These are phyloP conservation scores for Proales similis DNA, from an alignment of 1,140 invertebrate species.

Conservation along the genomic window DNA sequence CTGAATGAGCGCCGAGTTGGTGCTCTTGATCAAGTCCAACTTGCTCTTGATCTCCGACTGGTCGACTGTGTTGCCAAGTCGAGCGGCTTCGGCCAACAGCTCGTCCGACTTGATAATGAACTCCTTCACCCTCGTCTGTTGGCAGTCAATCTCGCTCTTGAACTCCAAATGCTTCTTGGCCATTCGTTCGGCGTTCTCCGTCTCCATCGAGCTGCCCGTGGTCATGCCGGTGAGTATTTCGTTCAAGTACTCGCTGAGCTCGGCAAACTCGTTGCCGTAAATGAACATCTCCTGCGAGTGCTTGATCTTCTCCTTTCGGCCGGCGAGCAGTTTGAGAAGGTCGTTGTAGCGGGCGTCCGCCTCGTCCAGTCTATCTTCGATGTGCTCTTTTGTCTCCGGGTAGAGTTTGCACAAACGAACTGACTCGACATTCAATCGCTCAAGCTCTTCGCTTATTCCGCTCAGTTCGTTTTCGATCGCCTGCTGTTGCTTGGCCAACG, in stretches of 20 bases:
- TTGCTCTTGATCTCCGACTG: slow-evolving; percentile 16
- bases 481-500: slow-evolving; percentile 33
- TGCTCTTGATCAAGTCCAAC: slow-evolving; percentile 25
- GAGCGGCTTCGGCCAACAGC: slow-evolving; percentile 1
- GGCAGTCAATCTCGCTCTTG: slow-evolving; percentile 24
- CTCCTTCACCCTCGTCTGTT: slow-evolving; percentile 14
- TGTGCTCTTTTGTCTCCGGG: slow-evolving; percentile 30
- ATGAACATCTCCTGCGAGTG: slow-evolving; percentile 24
- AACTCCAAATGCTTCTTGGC: slow-evolving; percentile 12
- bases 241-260: slow-evolving; percentile 24
- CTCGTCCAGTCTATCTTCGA: slow-evolving; percentile 23
- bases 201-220: not conserved
- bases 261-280: slow-evolving; percentile 22
- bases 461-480: slow-evolving; percentile 13
- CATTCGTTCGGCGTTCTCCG: slow-evolving; percentile 26
- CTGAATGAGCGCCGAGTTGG: slow-evolving; percentile 4
- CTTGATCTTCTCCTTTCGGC: slow-evolving; percentile 24
- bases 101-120: slow-evolving; percentile 14
- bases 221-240: slow-evolving; percentile 3
- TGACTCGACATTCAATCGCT: slow-evolving; percentile 21
- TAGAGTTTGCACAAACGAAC: slow-evolving; percentile 14
- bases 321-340: not conserved
- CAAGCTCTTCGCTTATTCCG: slow-evolving; percentile 9
- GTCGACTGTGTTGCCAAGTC: not conserved
- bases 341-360: not conserved